These are phyloP conservation scores for Hesperia comma DNA, from an alignment of 2,888 invertebrate species.

Conservation along the genomic window DNA sequence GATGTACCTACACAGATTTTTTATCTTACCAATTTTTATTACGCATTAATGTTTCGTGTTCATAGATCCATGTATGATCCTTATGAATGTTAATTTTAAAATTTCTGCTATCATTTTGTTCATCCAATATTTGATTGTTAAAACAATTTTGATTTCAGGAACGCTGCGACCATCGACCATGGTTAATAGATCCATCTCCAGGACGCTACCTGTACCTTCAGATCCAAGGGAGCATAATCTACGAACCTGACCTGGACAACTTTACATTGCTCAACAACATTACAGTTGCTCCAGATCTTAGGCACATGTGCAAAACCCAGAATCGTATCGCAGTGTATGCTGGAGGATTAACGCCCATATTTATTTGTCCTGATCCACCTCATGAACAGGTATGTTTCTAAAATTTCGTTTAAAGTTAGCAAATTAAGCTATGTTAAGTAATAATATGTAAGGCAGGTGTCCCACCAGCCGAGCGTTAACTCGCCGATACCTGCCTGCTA, in stretches of 20 bases:
- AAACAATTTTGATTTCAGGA: conserved; percentile 79
- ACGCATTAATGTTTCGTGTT: no score
- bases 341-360: conserved; percentile 84
- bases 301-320: conserved; percentile 87
- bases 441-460: no score
- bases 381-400: conserved; percentile 55
- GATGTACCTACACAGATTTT: no score
- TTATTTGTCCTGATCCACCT: conserved; percentile 84
- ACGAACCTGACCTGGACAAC: conserved; percentile 77
- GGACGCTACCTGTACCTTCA: conserved; percentile 92
- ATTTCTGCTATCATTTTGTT: no score
- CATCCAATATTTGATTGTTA: neutral
- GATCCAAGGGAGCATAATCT: conserved; percentile 86
- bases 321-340: conserved; percentile 92
- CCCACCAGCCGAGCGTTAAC: no score
- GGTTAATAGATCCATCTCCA: conserved; percentile 90
- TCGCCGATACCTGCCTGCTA: no score
- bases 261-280: conserved; percentile 82
- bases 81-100: no score
- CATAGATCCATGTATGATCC: no score
- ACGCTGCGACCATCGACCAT: conserved; percentile 91
- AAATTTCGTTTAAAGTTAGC: no score
- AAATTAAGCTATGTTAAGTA: no score
- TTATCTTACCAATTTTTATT: no score
- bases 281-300: conserved; percentile 82